Percentiles rank a stretch among this genome's conserved stretches.
Evolutionary conservation across 2,888 invertebrate genomes (phyloP).

Genomic region (Luperina nickerlii): DNA sequence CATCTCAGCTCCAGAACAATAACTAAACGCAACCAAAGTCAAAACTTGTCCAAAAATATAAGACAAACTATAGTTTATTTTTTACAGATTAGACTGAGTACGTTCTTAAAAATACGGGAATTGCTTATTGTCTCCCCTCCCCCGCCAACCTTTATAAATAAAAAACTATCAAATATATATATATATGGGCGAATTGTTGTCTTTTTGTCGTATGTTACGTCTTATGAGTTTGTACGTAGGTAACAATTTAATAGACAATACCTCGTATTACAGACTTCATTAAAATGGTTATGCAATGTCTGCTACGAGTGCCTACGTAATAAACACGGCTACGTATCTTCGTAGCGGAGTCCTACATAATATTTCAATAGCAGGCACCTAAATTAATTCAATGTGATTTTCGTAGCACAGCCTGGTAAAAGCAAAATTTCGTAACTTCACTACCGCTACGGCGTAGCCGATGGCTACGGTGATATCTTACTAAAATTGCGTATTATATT

Average conservation of each 20-base stretch:
- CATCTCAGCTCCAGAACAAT: not conserved
- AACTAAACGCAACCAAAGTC: not conserved
- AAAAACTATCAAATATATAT: no score
- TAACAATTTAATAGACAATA: conserved; percentile 20
- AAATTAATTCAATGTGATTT: conserved; percentile 14
- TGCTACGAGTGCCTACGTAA: conserved; percentile 25
- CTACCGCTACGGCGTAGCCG: conserved; percentile 51
- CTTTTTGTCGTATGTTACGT: no score
- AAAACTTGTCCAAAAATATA: no score
- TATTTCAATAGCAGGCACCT: conserved; percentile 14
- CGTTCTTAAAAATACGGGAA: not conserved
- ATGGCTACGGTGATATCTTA: conserved; percentile 31
- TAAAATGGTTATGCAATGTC: conserved; percentile 22
- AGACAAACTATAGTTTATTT: not conserved
- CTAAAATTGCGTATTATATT: conserved; percentile 26
- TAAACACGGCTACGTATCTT: conserved; percentile 9
- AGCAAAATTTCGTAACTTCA: not conserved
- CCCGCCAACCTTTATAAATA: no score
- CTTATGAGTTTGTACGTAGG: not conserved
- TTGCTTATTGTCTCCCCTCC: not conserved
- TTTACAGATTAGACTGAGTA: not conserved
- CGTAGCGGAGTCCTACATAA: conserved; percentile 22
- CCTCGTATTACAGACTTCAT: not conserved
- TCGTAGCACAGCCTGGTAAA: conserved; percentile 42
- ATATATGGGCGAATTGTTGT: no score